phyloP scores from a whole-genome alignment of 2,113 vertebrate species.

The Lycaon pictus region DNA sequence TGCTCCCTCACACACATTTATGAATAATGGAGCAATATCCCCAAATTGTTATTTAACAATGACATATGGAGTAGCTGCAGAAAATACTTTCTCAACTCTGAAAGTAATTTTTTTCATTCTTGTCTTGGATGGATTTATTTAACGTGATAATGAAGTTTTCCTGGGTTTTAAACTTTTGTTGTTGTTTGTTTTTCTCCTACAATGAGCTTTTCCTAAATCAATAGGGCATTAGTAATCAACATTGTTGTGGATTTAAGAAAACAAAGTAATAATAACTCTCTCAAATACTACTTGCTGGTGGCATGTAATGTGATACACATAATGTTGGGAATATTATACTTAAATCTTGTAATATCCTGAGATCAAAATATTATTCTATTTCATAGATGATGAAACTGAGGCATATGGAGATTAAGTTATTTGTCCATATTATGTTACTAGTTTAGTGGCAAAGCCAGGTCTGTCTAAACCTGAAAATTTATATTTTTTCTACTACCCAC shows the following conservation, averaged over 20 bases:
- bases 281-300: constrained; percentile 18
- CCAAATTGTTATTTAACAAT: background rate
- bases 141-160: constrained; percentile 20
- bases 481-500: background rate
- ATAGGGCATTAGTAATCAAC: constrained; percentile 4
- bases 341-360: background rate
- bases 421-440: background rate
- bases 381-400: background rate
- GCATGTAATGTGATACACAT: background rate
- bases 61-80: background rate
- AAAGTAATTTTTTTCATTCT: background rate
- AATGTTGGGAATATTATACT: background rate
- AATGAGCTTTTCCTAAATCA: constrained; percentile 20
- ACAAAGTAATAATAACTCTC: background rate
- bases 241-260: constrained; percentile 8
- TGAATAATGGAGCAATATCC: background rate
- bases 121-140: background rate
- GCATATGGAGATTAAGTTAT: background rate
- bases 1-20: background rate
- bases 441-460: constrained; percentile 20
- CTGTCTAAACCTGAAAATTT: background rate
- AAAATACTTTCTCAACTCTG: constrained; percentile 18
- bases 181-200: background rate
- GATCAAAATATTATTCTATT: background rate
- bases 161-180: background rate